Evolutionary conservation across 2,888 invertebrate genomes (phyloP).

Genomic region (Caenorhabditis uteleia): DNA sequence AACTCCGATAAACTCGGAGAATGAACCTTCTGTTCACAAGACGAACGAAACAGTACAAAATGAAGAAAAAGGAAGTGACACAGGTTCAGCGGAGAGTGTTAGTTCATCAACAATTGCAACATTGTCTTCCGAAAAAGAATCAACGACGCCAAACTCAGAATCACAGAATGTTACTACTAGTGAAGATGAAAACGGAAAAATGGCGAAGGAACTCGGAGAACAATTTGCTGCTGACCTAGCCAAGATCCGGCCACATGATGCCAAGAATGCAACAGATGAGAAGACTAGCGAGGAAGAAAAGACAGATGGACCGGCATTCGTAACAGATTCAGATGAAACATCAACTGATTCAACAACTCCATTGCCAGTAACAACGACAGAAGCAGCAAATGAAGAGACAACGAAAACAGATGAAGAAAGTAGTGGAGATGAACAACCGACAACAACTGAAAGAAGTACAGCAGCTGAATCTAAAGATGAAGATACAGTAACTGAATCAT

Average conservation of each 20-base stretch:
- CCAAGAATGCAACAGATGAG: constrained; percentile 5
- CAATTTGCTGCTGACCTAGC: constrained; percentile 34
- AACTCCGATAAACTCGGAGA: no score
- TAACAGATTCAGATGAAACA: constrained; percentile 10
- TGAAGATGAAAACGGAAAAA: constrained; percentile 23
- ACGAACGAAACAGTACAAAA: no score
- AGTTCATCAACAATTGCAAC: no score
- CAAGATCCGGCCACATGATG: no score
- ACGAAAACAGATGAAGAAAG: constrained; percentile 3
- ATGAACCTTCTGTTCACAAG: no score
- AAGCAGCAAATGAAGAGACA: constrained; percentile 1
- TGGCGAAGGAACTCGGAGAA: constrained; percentile 32
- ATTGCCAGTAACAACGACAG: background rate
- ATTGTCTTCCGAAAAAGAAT: no score
- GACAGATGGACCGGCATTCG: constrained; percentile 4
- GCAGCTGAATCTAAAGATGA: constrained; percentile 26
- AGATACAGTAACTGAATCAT: constrained; percentile 8
- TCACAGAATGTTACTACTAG: constrained; percentile 2
- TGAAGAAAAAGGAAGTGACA: no score
- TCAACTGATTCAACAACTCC: constrained; percentile 1
- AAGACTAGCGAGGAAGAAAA: constrained; percentile 5
- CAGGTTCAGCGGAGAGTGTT: constrained; percentile 2
- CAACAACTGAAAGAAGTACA: background rate
- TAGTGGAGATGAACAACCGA: background rate
- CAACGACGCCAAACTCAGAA: no score